Conservation (phyloP, 2,113 vertebrate genomes). For the Anarrhichthys ocellatus region DNA sequence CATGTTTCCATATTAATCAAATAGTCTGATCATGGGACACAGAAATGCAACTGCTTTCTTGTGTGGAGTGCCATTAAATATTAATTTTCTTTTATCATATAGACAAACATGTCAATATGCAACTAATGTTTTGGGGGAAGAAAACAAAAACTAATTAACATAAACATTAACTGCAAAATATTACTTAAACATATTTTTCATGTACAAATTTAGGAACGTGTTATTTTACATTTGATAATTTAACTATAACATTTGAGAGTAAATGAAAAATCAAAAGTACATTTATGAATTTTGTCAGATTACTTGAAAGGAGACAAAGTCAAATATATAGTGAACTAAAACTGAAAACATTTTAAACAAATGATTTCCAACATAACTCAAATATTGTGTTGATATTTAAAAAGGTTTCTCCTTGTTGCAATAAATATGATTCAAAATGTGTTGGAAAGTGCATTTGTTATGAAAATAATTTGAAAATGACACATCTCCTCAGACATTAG, state of each 20-base stretch:
- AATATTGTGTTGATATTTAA: conserved; percentile 17
- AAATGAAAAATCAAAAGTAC: neutral
- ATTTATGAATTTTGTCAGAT: neutral
- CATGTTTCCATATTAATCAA: neutral
- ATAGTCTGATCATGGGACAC: conserved; percentile 3
- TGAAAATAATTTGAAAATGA: conserved; percentile 1
- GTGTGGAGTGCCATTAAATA: conserved; percentile 7
- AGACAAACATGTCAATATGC: neutral
- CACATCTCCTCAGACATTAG: neutral
- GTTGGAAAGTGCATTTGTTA: neutral
- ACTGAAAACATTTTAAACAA: conserved; percentile 2
- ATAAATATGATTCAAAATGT: conserved; percentile 1
- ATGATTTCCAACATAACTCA: neutral
- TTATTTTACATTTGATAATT: conserved; percentile 3
- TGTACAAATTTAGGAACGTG: neutral
- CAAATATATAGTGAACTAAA: neutral
- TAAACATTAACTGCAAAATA: too few relatives aligned
- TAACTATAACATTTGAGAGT: neutral
- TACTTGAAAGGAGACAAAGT: neutral
- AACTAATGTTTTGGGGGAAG: neutral
- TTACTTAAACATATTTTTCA: conserved; percentile 3
- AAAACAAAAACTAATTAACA: neutral
- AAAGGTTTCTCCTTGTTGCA: conserved; percentile 4
- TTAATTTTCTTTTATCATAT: conserved; percentile 15
- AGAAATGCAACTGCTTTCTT: conserved; percentile 2